A percentile compares a stretch with the other conserved stretches of the same genome.
Conservation (phyloP, 92 coral and sea anemone genomes). For the Virgularia gustaviana region DNA sequence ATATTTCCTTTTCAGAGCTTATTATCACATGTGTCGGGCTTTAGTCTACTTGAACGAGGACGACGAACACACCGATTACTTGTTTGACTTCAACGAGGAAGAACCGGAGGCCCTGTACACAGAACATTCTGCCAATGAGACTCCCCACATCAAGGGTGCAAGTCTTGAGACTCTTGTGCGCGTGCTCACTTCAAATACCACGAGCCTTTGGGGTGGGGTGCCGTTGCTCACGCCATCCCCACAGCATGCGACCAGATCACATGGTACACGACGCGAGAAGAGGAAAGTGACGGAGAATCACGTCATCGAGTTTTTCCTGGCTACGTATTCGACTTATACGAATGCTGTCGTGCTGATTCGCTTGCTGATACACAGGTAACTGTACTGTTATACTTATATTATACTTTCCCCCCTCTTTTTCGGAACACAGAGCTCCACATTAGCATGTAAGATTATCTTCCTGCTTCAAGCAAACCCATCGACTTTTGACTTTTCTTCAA, state of each 20-base stretch:
- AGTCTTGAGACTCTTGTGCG: conserved; percentile 73
- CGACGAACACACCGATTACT: conserved; percentile 70
- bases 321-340: conserved; percentile 80
- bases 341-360: conserved; percentile 74
- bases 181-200: conserved; percentile 71
- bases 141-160: conserved; percentile 63
- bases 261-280: conserved; percentile 38
- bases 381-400: no score
- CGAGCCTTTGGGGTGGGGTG: conserved; percentile 87
- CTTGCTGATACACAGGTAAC: conserved; percentile 71
- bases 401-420: no score
- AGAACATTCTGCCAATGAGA: conserved; percentile 5
- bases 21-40: conserved; percentile 89
- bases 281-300: conserved; percentile 69
- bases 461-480: no score
- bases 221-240: conserved; percentile 67
- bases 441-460: no score
- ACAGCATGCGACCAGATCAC: conserved; percentile 53
- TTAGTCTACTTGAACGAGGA: conserved; percentile 68
- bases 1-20: conserved; percentile 50
- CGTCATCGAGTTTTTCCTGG: conserved; percentile 77
- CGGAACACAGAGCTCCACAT: no score
- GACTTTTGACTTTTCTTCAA: not conserved
- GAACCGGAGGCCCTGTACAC: conserved; percentile 20
- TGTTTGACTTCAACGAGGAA: conserved; percentile 48